These are phyloP conservation scores for Eupristina koningsbergeri DNA, from an alignment of 1,140 invertebrate species.

Conservation along the genomic window DNA sequence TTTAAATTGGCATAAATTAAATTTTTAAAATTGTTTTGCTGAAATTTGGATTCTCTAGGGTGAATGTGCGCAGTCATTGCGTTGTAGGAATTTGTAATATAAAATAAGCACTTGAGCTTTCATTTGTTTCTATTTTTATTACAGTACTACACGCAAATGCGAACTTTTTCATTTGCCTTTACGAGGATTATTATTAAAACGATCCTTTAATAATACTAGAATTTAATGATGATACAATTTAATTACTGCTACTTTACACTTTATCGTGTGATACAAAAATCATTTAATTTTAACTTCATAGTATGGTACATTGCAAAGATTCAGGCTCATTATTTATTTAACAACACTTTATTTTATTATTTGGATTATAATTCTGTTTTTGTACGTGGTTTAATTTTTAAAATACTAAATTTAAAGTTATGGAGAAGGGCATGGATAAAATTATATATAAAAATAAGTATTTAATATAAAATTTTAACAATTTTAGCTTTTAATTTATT, in stretches of 20 bases:
- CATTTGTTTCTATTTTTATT: slow-evolving; percentile 11
- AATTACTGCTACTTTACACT: not conserved
- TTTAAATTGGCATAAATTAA: too few species aligned
- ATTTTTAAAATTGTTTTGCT: slow-evolving; percentile 29
- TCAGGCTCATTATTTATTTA: not conserved
- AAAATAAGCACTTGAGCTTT: not conserved
- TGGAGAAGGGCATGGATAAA: not conserved
- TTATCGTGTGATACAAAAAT: not conserved
- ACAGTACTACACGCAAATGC: not conserved
- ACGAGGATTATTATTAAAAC: slow-evolving; percentile 22
- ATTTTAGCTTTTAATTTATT: too few species aligned
- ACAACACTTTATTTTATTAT: not conserved
- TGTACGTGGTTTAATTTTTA: not conserved
- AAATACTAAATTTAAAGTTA: not conserved
- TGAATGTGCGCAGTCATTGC: slow-evolving; percentile 23
- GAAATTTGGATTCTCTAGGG: slow-evolving; percentile 43
- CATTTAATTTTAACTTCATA: not conserved
- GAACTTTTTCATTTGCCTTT: not conserved
- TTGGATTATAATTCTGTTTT: not conserved
- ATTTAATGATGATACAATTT: not conserved
- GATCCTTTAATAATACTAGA: not conserved
- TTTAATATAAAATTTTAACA: not conserved
- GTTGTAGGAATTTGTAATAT: slow-evolving; percentile 3
- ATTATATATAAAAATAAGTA: too few species aligned
- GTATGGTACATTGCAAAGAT: not conserved